These are phyloP conservation scores for Onychostoma macrolepis DNA, from an alignment of 2,113 vertebrate genomes.

Conservation along the genomic window DNA sequence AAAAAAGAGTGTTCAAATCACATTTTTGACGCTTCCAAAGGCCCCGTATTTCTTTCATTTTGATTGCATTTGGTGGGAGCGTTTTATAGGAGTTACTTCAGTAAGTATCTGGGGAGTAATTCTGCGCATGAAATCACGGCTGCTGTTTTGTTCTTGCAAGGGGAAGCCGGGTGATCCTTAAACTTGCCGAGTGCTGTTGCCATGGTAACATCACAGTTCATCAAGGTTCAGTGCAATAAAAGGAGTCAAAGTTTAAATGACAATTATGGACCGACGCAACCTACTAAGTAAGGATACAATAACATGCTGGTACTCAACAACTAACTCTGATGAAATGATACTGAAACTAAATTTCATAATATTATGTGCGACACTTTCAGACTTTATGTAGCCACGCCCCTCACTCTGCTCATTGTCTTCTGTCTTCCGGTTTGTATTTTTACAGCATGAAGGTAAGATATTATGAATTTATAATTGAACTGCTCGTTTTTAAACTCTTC, in stretches of 20 bases:
- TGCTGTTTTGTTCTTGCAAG: constrained; percentile 60
- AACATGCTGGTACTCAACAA: neutral
- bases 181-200: constrained; percentile 66
- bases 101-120: constrained; percentile 51
- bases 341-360: neutral
- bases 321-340: neutral
- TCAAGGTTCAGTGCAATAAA: constrained; percentile 68
- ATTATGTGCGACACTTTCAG: too few species aligned
- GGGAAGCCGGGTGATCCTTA: constrained; percentile 66
- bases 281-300: neutral
- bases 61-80: constrained; percentile 24
- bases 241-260: constrained; percentile 56
- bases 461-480: too few species aligned
- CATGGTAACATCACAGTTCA: constrained; percentile 75
- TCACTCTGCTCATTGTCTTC: too few species aligned
- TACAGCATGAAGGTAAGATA: too few species aligned
- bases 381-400: too few species aligned
- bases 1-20: constrained; percentile 4
- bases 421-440: too few species aligned
- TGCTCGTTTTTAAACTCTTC: too few species aligned
- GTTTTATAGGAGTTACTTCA: constrained; percentile 39
- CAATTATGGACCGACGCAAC: constrained; percentile 32
- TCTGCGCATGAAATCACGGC: constrained; percentile 63
- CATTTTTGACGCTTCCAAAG: constrained; percentile 17
- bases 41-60: constrained; percentile 9